A percentile compares a stretch with the other conserved stretches of the same genome.
phyloP scores from a whole-genome alignment of 2,888 invertebrate species.

The Epicampocera succincta region DNA sequence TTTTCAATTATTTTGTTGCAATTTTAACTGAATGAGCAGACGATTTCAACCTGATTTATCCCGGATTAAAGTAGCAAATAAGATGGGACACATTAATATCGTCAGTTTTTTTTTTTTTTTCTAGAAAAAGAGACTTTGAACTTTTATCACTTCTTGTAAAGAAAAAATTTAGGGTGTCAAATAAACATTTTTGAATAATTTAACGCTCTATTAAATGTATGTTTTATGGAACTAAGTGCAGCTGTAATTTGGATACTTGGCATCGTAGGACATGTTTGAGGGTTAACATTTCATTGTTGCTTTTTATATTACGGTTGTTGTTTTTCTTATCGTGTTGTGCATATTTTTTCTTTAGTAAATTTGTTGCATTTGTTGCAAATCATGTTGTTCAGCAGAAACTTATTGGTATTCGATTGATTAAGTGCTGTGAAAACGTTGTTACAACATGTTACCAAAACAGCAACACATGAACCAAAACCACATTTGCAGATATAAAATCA shows the following conservation, averaged over 20 bases:
- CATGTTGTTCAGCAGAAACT: constrained; percentile 62
- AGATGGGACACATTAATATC: no score
- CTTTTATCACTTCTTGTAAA: no score
- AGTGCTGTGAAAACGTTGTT: constrained; percentile 71
- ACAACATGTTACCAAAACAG: constrained; percentile 57
- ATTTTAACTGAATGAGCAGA: no score
- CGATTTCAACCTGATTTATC: no score
- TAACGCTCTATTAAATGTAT: background rate
- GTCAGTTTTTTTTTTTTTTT: no score
- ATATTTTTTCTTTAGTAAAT: constrained; percentile 4
- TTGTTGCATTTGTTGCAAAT: constrained; percentile 58
- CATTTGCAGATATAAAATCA: constrained; percentile 35
- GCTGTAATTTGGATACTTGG: no score
- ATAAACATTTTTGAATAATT: no score
- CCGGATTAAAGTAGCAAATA: no score
- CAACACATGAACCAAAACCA: constrained; percentile 23
- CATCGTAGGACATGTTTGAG: background rate
- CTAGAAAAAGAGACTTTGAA: no score
- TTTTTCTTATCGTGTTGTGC: constrained; percentile 15
- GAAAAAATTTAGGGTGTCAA: no score
- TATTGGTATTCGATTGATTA: constrained; percentile 72
- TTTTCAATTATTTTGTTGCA: no score
- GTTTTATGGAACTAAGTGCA: background rate
- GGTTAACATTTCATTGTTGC: constrained; percentile 45
- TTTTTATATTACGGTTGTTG: constrained; percentile 1